Percentiles rank a stretch among this genome's conserved stretches.
Conservation (phyloP, 1,140 invertebrate genomes). For the Lucilia sericata region DNA sequence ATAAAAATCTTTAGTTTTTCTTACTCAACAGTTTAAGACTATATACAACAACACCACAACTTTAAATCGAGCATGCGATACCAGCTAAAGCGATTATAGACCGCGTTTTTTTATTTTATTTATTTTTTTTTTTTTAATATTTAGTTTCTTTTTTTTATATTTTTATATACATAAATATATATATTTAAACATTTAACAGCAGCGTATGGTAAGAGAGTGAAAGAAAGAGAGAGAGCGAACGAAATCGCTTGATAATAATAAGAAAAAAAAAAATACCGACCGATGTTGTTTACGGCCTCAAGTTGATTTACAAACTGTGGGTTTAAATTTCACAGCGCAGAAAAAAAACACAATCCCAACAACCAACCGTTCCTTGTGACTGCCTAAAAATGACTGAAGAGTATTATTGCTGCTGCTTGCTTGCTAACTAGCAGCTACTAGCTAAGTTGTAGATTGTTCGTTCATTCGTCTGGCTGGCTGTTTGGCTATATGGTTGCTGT, state of each 20-base stretch:
- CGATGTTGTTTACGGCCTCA: conserved; percentile 28
- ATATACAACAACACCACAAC: too few species aligned
- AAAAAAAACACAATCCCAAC: neutral
- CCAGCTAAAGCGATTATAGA: conserved; percentile 11
- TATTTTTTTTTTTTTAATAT: neutral
- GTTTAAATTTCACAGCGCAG: neutral
- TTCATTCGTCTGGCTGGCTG: neutral
- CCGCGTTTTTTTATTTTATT: conserved; percentile 3
- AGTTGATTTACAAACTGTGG: conserved; percentile 19
- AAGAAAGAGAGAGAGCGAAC: neutral
- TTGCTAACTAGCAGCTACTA: neutral
- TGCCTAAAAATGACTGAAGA: conserved; percentile 32
- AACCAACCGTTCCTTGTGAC: conserved; percentile 40
- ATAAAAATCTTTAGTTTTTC: too few species aligned
- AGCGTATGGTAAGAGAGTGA: too few species aligned
- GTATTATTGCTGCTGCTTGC: conserved; percentile 25
- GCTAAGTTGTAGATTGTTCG: conserved; percentile 7
- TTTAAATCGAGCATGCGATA: conserved; percentile 5
- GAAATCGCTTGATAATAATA: neutral
- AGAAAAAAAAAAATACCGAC: neutral
- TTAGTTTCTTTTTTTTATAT: neutral
- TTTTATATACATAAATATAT: neutral
- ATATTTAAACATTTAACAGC: too few species aligned
- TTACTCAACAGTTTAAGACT: too few species aligned
- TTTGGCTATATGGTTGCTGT: neutral